phyloP scores from a whole-genome alignment of 2,797 vertebrate species.

The Chromis chromis region DNA sequence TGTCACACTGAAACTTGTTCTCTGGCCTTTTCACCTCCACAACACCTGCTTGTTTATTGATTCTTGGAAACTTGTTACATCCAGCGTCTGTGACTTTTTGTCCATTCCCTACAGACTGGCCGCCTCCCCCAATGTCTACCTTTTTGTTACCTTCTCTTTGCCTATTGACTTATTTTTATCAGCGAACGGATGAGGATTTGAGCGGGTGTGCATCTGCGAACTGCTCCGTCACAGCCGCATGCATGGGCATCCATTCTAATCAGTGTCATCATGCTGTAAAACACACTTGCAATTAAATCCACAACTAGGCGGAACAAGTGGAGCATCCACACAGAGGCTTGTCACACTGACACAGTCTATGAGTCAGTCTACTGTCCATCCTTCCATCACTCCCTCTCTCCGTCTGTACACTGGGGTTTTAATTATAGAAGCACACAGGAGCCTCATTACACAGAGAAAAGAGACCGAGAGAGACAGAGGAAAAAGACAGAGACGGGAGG shows the following conservation, averaged over 20 bases:
- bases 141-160: constrained; percentile 9
- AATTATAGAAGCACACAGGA: constrained; percentile 72
- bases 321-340: constrained; percentile 33
- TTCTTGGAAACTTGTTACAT: constrained; percentile 39
- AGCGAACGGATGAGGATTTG: constrained; percentile 22
- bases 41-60: constrained; percentile 34
- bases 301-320: constrained; percentile 58
- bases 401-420: constrained; percentile 70
- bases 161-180: constrained; percentile 16
- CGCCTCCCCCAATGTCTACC: neutral
- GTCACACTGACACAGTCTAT: constrained; percentile 61
- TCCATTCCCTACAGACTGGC: constrained; percentile 27
- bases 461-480: constrained; percentile 35
- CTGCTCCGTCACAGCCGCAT: constrained; percentile 28
- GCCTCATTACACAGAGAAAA: constrained; percentile 64
- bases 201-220: constrained; percentile 36
- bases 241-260: constrained; percentile 52
- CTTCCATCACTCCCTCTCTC: constrained; percentile 60
- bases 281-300: constrained; percentile 62
- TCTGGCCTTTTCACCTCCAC: constrained; percentile 34
- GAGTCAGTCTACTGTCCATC: constrained; percentile 67
- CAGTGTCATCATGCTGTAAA: constrained; percentile 53
- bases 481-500: constrained; percentile 41
- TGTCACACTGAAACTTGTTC: constrained; percentile 35
- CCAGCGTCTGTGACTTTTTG: constrained; percentile 22